phyloP scores from a whole-genome alignment of 1,140 invertebrate species.

The Bradysia coprophila region DNA sequence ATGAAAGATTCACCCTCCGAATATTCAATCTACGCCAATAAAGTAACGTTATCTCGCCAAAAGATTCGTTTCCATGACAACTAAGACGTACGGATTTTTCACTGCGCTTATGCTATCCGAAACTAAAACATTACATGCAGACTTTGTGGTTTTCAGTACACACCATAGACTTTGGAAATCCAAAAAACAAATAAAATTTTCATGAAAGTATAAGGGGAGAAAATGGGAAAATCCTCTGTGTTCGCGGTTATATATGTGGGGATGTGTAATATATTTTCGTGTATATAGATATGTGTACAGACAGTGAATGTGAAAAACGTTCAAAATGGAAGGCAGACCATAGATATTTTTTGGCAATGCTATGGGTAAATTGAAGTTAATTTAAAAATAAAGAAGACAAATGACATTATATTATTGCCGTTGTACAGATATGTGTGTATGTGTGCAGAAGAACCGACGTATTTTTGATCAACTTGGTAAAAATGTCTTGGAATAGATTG shows the following conservation, averaged over 20 bases:
- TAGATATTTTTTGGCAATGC: too few species aligned
- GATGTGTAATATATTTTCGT: not conserved
- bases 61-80: not conserved
- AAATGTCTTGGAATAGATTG: too few species aligned
- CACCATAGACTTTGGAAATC: not conserved
- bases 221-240: not conserved
- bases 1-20: conserved; percentile 1
- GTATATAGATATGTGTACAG: too few species aligned
- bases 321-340: too few species aligned
- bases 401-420: too few species aligned
- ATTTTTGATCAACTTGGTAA: not conserved
- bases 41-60: not conserved
- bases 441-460: not conserved
- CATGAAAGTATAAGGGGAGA: not conserved
- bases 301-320: too few species aligned
- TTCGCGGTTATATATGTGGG: not conserved
- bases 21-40: conserved; percentile 2
- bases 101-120: too few species aligned
- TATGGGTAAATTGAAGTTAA: too few species aligned
- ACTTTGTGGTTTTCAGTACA: not conserved
- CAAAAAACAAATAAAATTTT: not conserved
- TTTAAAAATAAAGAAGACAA: too few species aligned
- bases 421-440: not conserved
- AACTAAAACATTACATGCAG: too few species aligned
- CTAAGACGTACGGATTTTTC: not conserved